Conservation (phyloP, 2,888 invertebrate genomes). For the Cephus runcator region DNA sequence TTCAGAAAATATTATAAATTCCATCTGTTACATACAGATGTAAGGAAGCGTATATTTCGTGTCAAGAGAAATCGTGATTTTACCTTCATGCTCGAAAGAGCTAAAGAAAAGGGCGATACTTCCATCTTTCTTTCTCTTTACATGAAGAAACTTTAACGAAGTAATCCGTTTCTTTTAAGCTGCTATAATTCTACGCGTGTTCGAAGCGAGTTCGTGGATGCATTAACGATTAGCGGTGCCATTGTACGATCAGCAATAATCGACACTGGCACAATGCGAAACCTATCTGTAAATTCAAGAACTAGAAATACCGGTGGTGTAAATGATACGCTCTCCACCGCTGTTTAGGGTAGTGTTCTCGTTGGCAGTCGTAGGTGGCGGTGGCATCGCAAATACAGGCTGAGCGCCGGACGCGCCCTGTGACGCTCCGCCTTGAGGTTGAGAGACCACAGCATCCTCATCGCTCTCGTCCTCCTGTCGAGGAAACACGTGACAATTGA, state of each 20-base stretch:
- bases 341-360: constrained; percentile 77
- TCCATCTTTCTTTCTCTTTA: not conserved
- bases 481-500: constrained; percentile 11
- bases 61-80: not conserved
- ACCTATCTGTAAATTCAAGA: constrained; percentile 30
- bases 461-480: constrained; percentile 73
- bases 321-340: constrained; percentile 56
- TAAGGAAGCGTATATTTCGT: not conserved
- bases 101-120: not conserved
- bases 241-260: not conserved
- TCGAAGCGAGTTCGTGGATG: not conserved
- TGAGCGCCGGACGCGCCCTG: constrained; percentile 67
- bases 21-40: not conserved
- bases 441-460: constrained; percentile 70
- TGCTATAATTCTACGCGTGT: not conserved
- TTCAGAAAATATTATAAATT: not conserved
- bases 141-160: not conserved
- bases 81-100: not conserved
- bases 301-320: constrained; percentile 59
- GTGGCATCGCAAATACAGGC: constrained; percentile 76
- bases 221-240: not conserved
- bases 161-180: not conserved
- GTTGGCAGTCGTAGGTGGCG: constrained; percentile 67
- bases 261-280: not conserved
- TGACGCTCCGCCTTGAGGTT: constrained; percentile 69